Percentiles rank a stretch among this genome's conserved stretches.
These are phyloP conservation scores for Ornithoptera alexandrae DNA, from an alignment of 2,888 invertebrate species.

Conservation along the genomic window DNA sequence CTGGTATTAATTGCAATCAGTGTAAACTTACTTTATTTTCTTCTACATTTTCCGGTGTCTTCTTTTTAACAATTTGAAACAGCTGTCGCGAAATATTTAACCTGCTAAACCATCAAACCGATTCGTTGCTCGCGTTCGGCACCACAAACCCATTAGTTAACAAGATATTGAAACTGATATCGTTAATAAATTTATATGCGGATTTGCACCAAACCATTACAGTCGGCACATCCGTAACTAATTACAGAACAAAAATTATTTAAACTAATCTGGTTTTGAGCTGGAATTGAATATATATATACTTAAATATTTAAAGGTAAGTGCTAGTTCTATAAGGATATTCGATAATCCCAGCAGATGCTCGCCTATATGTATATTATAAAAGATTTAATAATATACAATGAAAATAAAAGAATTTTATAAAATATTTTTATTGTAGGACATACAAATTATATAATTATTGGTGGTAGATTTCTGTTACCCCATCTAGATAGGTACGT, in stretches of 20 bases:
- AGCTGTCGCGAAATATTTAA: too few relatives aligned
- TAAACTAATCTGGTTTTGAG: neutral
- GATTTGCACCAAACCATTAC: neutral
- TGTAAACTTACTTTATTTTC: too few relatives aligned
- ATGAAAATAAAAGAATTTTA: too few relatives aligned
- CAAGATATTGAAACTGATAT: neutral
- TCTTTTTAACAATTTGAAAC: too few relatives aligned
- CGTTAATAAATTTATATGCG: neutral
- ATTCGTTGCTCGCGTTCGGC: neutral
- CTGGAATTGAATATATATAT: neutral
- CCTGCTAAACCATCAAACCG: neutral
- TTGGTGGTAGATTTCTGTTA: too few relatives aligned
- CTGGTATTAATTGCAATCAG: too few relatives aligned
- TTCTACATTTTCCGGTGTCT: too few relatives aligned
- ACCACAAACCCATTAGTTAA: neutral
- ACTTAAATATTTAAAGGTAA: neutral
- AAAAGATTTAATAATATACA: too few relatives aligned
- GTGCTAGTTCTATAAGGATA: neutral
- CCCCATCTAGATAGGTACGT: too few relatives aligned
- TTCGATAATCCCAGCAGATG: neutral
- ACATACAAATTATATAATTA: too few relatives aligned
- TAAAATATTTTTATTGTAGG: too few relatives aligned
- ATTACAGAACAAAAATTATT: neutral
- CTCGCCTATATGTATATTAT: too few relatives aligned
- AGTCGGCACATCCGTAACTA: neutral